Base-by-base conservation (phyloP, 2,888 invertebrate genomes). In the Chouioia cunea region DNA sequence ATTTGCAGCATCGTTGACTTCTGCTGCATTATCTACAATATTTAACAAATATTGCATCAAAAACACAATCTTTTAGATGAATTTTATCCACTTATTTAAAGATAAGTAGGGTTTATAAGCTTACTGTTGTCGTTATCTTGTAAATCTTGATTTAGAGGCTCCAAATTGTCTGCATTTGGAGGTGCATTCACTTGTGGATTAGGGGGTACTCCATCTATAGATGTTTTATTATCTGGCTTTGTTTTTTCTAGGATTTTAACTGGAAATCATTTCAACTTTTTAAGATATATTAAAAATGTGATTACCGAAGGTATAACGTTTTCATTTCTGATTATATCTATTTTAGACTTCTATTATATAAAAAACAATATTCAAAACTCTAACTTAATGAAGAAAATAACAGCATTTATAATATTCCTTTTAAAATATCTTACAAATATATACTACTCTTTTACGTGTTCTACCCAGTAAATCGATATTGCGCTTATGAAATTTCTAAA, bases 121-220 rank as follows among this genome's bases (percentile, higher is more conserved):
- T 73, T 73, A n/a, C 73, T 73, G 48, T 53, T 66, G 64, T 73
- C 67, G 56, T 65, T 70, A 43, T 70, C 73, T 54, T 64, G 66
- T 20, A 36, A 0, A 50, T 73, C 71, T 57, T 58, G 66, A 23
- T 14, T 57, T 58, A 46, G 70, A 52, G 50, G n/a, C 4, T 73
- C 73, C 48, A 16, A 14, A 52, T 65, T 60, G 18, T 10, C 27
- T 15, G 48, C 63, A 63, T 73, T 73, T 54, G 65, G 56, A 27
- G 65, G 73, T 48, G 58, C 44, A 65, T 71, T 71, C 16, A 70
- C 46, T 65, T 56, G 73, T 20, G 62, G 15, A 44, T 68, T 57
- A 18, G 57, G 36, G 12, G 36, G 53, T 22, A 18, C 43, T 47
- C 48, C 60, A 64, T 71, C 58, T 0, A 48, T 18, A 36, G 56